Evolutionary conservation across 2,888 invertebrate genomes (phyloP).

Genomic region (Flexamia atlantica): DNA sequence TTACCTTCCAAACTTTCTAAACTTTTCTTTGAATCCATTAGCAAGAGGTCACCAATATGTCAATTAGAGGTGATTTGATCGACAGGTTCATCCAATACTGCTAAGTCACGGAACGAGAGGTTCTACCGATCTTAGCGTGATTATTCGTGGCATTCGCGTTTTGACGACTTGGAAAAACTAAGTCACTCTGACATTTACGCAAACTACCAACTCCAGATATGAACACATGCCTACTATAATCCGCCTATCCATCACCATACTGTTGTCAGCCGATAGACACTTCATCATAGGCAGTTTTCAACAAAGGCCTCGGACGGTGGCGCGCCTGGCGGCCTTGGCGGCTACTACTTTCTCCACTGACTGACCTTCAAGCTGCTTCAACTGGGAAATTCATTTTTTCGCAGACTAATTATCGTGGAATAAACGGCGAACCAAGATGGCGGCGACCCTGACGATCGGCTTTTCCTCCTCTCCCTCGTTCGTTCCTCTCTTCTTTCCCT

Average conservation of each 20-base stretch:
- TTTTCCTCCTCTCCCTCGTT: constrained; percentile 36
- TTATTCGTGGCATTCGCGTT: no score
- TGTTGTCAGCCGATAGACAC: not conserved
- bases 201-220: no score
- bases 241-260: not conserved
- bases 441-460: constrained; percentile 32
- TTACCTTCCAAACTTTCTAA: no score
- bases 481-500: not conserved
- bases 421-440: constrained; percentile 46
- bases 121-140: no score
- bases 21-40: no score
- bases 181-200: no score
- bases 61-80: no score
- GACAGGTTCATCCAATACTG: no score
- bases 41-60: no score
- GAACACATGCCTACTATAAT: no score
- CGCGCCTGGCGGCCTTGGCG: constrained; percentile 12
- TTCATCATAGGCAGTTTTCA: not conserved
- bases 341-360: not conserved
- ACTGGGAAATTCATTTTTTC: constrained; percentile 60
- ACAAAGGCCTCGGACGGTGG: constrained; percentile 24
- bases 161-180: no score
- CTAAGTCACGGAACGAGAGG: no score
- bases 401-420: constrained; percentile 56
- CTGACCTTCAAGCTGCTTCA: constrained; percentile 48